These are phyloP conservation scores for Drosophila barbarae DNA, from an alignment of 2,888 invertebrate genomes.

Conservation along the genomic window DNA sequence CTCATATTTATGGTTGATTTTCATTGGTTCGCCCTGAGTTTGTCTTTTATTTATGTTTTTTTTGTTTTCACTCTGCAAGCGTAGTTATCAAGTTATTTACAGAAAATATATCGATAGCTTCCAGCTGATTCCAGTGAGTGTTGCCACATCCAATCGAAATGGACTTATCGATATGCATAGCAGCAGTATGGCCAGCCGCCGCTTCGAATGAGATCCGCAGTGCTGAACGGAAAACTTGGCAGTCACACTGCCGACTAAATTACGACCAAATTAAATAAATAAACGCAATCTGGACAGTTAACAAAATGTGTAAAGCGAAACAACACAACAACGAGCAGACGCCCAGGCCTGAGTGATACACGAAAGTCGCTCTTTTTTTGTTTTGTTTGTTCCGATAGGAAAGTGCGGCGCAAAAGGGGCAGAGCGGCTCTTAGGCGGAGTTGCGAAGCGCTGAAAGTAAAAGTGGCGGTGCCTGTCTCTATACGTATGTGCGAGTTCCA, in stretches of 20 bases:
- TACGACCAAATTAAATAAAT: slow-evolving; percentile 5
- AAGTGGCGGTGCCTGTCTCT: slow-evolving; percentile 51
- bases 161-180: background rate
- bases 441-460: slow-evolving; percentile 52
- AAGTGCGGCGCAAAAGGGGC: slow-evolving; percentile 7
- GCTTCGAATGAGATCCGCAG: background rate
- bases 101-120: slow-evolving; percentile 1
- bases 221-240: background rate
- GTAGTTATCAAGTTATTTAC: background rate
- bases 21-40: slow-evolving; percentile 56
- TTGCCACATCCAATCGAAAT: background rate
- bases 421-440: slow-evolving; percentile 5
- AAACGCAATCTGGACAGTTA: slow-evolving; percentile 7
- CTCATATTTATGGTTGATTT: slow-evolving; percentile 79
- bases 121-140: background rate
- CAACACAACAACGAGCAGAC: background rate
- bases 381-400: background rate
- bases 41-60: slow-evolving; percentile 10
- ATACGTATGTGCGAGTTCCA: slow-evolving; percentile 31
- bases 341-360: slow-evolving; percentile 8
- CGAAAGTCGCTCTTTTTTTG: background rate
- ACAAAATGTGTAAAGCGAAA: slow-evolving; percentile 21
- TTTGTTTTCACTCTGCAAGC: background rate
- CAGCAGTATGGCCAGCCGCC: background rate
- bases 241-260: background rate